Base-by-base conservation (phyloP, 30 jellyfish, hydroid and myxozoan species). In the Turritopsis dohrnii region DNA sequence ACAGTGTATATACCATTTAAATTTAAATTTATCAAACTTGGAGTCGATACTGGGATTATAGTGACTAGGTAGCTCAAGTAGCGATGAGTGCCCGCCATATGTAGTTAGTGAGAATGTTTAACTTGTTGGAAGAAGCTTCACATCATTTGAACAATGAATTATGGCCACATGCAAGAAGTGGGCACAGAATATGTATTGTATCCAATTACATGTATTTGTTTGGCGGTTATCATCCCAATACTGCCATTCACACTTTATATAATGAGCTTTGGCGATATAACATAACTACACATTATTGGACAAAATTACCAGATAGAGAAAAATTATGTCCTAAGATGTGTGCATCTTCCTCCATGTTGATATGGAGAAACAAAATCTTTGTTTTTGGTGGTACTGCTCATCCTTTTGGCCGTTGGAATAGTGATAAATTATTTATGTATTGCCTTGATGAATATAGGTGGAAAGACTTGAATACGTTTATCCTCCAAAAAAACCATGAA, bases 111-210 rank as follows among this genome's bases (percentile, higher is more conserved):
- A 41, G 60, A 41, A 41, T 41, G 60, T 41, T 41, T 3, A 41
- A 41, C 60, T 41, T 13, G 13, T 41, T 41, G 5, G 60, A 41
- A 41, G 60, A 41, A 41, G 13, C 13, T 41, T 41, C 60, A 41
- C 60, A 41, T 5, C 60, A 5, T 41, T 41, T 13, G 79, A 28
- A 13, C 9, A 13, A 41, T 41, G 13, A 41, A 41, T 3, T 13
- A 7, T 69, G 31, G 77, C 96, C 97, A n/a, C 90, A 76, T 71
- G 85, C 92, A 53, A 83, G 97, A 86, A 91, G 97, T 82, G 97
- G 97, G 4, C 97, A 91, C 76, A 88, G 97, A n/a, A 25, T 90
- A 52, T 86, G 94, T 72, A 90, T 95, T 30, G 73, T 90, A 1
- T 29, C 41, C 1, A 83, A 83, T 72, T 92, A 79, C 31, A 28